Evolutionary conservation across 2,797 vertebrate species (phyloP), one percentile per base, ranked within the genome.

Genomic region (Urocyon cinereoargenteus): DNA sequence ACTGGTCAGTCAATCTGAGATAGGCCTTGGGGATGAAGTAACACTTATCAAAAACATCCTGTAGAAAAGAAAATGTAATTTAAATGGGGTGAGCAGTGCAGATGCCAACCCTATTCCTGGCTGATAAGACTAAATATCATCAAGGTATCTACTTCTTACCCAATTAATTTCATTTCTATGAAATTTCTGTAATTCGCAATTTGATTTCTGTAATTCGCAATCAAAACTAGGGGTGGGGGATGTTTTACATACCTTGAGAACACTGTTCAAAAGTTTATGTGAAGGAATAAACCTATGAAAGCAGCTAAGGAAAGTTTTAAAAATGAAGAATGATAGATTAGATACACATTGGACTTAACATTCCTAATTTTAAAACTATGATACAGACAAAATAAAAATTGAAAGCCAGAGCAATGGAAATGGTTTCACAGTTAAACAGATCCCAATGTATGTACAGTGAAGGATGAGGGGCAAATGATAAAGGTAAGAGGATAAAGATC

Each of bases 211-310:
- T 61, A 64, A 86, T 57, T 84, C 14, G 4, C n/a, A 95, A 40
- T 70, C 51, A 89, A 97, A 95, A 91, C 59, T 28, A 18, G 36
- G 19, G 13, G 72, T 55, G 10, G 62, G 12, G 3, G 0, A 45
- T 85, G 31, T 66, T 70, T 92, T 86, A 73, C 51, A 88, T 11
- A 90, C 72, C 26, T 87, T 90, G 49, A 87, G 9, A 94, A 77
- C 16, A 77, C 62, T 78, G 64, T 85, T 87, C 57, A 86, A 16
- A 97, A 86, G 51, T 77, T 49, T 19, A 85, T n/a, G 1, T 79
- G 28, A 18, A 96, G 55, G 24, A 88, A 93, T 61, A 88, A 94
- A 61, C 53, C 94, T 49, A 81, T 73, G 28, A 81, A 95, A 92
- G 10, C 24, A 85, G 18, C 11, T 90, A 68, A 88, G 9, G 14